Percentiles rank a stretch among this genome's conserved stretches.
phyloP scores from a whole-genome alignment of 1,140 invertebrate species.

The Zeugodacus cucurbitae region DNA sequence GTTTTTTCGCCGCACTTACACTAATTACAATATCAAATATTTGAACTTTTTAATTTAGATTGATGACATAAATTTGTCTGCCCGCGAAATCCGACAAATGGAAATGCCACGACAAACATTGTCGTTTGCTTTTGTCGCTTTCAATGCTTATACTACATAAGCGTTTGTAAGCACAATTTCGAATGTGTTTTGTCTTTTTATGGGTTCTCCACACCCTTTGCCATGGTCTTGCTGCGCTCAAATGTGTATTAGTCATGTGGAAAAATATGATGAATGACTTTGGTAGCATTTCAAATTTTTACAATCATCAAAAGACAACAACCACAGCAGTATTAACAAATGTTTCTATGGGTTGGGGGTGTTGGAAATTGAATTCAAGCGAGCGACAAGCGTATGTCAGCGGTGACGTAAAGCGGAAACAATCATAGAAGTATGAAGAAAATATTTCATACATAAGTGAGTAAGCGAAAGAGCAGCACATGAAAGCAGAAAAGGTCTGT shows the following conservation, averaged over 20 bases:
- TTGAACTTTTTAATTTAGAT: slow-evolving; percentile 55
- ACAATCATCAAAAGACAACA: background rate
- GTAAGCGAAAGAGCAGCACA: background rate
- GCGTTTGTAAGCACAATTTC: background rate
- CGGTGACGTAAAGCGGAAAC: background rate
- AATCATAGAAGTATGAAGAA: background rate
- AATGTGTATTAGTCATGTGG: slow-evolving; percentile 16
- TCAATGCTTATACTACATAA: background rate
- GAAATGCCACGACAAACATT: slow-evolving; percentile 10
- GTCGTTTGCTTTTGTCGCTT: background rate
- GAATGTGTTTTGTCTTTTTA: background rate
- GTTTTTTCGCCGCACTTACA: slow-evolving; percentile 28
- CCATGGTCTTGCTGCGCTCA: background rate
- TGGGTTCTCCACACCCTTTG: background rate
- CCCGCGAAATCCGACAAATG: slow-evolving; percentile 13
- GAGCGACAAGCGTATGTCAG: background rate
- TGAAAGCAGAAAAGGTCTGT: background rate
- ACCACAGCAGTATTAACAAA: background rate
- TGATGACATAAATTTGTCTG: slow-evolving; percentile 62
- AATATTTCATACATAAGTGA: background rate
- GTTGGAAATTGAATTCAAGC: background rate
- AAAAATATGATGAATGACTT: slow-evolving; percentile 40
- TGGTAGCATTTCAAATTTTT: slow-evolving; percentile 8
- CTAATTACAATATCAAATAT: slow-evolving; percentile 48
- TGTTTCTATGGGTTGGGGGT: background rate